A percentile compares a stretch with the other conserved stretches of the same genome.
phyloP scores from a whole-genome alignment of 2,797 vertebrate genomes.

The Psittacula echo region DNA sequence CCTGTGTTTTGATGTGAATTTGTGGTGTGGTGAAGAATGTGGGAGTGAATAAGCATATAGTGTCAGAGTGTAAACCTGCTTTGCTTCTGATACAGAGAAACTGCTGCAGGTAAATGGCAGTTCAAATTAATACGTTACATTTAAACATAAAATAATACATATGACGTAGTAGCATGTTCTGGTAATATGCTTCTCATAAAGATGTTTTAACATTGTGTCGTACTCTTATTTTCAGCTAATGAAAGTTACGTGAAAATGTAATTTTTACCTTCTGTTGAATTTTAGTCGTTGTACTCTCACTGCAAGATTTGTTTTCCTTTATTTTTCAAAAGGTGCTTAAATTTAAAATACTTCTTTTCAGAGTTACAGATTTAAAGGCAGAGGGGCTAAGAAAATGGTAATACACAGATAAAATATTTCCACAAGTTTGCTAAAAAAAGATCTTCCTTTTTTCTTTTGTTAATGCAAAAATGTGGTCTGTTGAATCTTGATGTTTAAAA shows the following conservation, averaged over 20 bases:
- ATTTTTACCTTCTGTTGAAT: not conserved
- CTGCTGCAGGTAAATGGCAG: not conserved
- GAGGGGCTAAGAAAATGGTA: not conserved
- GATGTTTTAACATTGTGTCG: not conserved
- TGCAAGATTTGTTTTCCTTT: not conserved
- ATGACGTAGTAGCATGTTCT: fast-evolving
- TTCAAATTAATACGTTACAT: not conserved
- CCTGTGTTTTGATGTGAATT: not conserved
- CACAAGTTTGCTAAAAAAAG: not conserved
- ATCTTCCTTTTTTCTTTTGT: not conserved
- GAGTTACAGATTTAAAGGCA: not conserved
- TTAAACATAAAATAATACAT: not conserved
- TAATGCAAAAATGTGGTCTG: not conserved
- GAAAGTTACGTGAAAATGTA: not conserved
- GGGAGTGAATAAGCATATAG: not conserved
- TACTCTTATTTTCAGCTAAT: not conserved
- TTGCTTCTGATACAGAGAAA: not conserved
- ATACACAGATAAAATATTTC: not conserved
- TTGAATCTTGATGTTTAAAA: not conserved
- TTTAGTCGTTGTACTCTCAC: not conserved
- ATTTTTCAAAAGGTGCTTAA: not conserved
- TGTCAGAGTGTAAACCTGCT: not conserved
- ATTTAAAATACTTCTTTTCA: not conserved
- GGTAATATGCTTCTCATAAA: not conserved
- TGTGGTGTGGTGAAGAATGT: not conserved